These are phyloP conservation scores for Trissolcus japonicus DNA, from an alignment of 2,888 invertebrate species.

Conservation along the genomic window DNA sequence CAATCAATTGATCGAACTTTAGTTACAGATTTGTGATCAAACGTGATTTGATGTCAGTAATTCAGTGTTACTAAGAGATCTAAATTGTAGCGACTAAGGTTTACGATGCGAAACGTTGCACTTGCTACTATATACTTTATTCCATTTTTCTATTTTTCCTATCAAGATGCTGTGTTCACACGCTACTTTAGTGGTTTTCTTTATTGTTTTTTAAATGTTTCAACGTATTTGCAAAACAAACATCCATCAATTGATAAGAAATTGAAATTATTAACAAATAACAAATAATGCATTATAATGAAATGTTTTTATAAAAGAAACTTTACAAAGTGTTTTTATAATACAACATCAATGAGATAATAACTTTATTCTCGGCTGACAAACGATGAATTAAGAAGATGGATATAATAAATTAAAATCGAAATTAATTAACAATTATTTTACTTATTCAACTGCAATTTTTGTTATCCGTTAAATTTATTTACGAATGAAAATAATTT, in stretches of 20 bases:
- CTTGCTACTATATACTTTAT: slow-evolving; percentile 60
- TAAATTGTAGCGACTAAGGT: slow-evolving; percentile 49
- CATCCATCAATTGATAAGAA: slow-evolving; percentile 3
- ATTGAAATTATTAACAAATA: no score
- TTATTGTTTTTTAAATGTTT: slow-evolving; percentile 38
- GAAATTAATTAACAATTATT: no score
- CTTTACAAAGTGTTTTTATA: no score
- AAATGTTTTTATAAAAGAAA: no score
- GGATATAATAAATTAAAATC: no score
- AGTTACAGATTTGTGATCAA: slow-evolving; percentile 60
- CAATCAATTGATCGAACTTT: background rate
- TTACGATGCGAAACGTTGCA: slow-evolving; percentile 60
- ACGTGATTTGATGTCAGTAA: slow-evolving; percentile 58
- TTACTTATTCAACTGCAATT: no score
- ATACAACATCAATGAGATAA: no score
- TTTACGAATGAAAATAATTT: no score
- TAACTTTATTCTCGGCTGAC: no score
- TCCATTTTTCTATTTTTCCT: slow-evolving; percentile 42
- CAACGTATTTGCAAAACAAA: slow-evolving; percentile 32
- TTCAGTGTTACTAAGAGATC: background rate
- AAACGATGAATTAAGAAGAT: no score
- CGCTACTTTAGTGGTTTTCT: slow-evolving; percentile 26
- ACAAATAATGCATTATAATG: no score
- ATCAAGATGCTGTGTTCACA: slow-evolving; percentile 41
- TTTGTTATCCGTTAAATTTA: no score